Base-by-base conservation (phyloP, 2,113 vertebrate species). In the Pterocles burchelli region DNA sequence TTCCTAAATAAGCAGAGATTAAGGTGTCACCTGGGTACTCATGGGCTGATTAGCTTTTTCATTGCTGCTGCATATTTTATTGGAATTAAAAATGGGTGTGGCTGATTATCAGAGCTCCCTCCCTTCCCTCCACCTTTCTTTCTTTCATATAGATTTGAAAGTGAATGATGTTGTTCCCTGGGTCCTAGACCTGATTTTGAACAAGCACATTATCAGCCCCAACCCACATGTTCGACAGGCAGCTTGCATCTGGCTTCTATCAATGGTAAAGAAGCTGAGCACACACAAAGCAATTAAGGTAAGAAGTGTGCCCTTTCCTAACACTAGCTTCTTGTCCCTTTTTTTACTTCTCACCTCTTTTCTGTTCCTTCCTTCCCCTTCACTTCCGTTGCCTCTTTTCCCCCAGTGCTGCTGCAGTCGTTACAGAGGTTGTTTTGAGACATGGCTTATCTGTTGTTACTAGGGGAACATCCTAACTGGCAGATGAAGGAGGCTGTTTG, bases 211-310 rank as follows among this genome's bases (percentile, higher is more conserved):
- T 55, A 68, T 98, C 89, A 99, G 99, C 95, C 98, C 98, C 68
- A 99, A 99, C 92, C 99, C 99, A 36, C 99, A 99, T 2, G 79
- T 99, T 87, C 98, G 99, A 21, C 99, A 99, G 92, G 99, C 99
- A 19, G 98, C 99, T 86, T 99, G 99, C 96, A 98, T 99, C 95
- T 99, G 99, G 99, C 98, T 99, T 82, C 98, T 99, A 6, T 99
- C 99, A 3, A 97, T 99, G 85, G 99, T 99, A 82, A 99, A 99
- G 97, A 99, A 99, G 88, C 98, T 99, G 43, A 98, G 97, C 85
- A 97, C 98, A 13, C 99, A 99, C 95, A 98, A 98, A 96, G 99
- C 99, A 97, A 99, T 99, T 96, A 99, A 97, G 98, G 99, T 99
- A 95, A 96, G 83, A 95, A 87, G 36, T 54, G 20, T 1, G 1